Conservation (phyloP, 1,140 invertebrate genomes). For the Dolichoris vasculosae region DNA sequence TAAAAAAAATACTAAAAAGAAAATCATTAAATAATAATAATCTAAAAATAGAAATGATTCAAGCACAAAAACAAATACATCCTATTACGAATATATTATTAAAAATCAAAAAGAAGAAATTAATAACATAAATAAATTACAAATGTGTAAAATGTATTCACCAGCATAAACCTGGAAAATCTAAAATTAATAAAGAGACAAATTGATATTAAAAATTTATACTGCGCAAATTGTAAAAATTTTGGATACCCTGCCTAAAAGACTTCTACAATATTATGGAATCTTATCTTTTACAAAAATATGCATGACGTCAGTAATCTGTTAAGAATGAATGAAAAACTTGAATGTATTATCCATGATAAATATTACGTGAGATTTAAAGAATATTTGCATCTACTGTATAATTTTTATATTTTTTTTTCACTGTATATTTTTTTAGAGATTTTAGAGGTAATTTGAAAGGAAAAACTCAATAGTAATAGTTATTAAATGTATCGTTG, state of each 20-base stretch:
- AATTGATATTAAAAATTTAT: too few species aligned
- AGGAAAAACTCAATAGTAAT: neutral
- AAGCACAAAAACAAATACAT: too few species aligned
- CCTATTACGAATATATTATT: too few species aligned
- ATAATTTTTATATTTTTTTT: neutral
- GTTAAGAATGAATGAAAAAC: conserved; percentile 49
- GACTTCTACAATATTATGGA: neutral
- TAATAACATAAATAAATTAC: too few species aligned
- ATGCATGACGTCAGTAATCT: conserved; percentile 65
- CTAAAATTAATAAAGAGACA: too few species aligned
- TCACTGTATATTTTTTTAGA: neutral
- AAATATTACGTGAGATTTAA: neutral
- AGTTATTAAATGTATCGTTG: neutral
- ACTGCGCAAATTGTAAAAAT: neutral
- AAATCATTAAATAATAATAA: too few species aligned
- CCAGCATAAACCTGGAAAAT: too few species aligned
- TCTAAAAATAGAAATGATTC: too few species aligned
- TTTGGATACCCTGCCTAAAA: too few species aligned
- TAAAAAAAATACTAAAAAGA: too few species aligned
- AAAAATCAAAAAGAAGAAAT: too few species aligned
- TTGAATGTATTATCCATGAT: conserved; percentile 15
- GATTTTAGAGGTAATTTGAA: neutral
- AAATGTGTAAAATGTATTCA: too few species aligned
- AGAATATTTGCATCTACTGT: neutral
- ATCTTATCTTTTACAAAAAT: conserved; percentile 58